phyloP scores from a whole-genome alignment of 2,888 invertebrate species.

The Chrysodeixis includens region DNA sequence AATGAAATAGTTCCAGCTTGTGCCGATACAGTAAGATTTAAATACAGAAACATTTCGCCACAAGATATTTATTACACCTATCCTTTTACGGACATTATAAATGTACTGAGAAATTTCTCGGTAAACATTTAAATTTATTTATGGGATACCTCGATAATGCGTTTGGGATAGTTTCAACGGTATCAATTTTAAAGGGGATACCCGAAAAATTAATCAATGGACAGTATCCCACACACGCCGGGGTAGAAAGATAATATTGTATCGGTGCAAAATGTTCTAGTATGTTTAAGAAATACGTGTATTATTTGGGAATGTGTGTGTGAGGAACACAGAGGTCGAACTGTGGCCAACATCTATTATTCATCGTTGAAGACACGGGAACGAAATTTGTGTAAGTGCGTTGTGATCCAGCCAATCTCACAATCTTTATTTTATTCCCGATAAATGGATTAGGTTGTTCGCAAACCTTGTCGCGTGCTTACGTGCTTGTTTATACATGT shows the following conservation, averaged over 20 bases:
- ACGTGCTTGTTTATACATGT: constrained; percentile 38
- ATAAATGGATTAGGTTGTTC: constrained; percentile 86
- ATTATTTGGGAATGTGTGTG: constrained; percentile 47
- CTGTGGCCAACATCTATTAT: constrained; percentile 83
- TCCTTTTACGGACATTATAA: constrained; percentile 37
- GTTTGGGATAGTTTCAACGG: constrained; percentile 44
- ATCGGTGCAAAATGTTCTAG: constrained; percentile 44
- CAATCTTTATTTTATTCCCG: constrained; percentile 86
- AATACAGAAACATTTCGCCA: constrained; percentile 25
- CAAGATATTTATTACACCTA: constrained; percentile 37
- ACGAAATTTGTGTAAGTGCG: constrained; percentile 88
- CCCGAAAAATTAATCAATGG: constrained; percentile 58
- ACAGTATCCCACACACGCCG: constrained; percentile 45
- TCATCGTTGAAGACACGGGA: constrained; percentile 85
- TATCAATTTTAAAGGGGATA: constrained; percentile 45
- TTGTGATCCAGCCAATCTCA: constrained; percentile 86
- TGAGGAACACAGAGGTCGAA: constrained; percentile 67
- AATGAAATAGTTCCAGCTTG: not conserved
- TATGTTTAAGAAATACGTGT: constrained; percentile 49
- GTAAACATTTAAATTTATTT: constrained; percentile 48
- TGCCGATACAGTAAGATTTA: constrained; percentile 3
- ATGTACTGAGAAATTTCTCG: constrained; percentile 44
- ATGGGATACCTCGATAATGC: constrained; percentile 38
- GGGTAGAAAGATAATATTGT: constrained; percentile 57
- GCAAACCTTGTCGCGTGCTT: constrained; percentile 74